Percentiles rank a stretch among this genome's conserved stretches.
Evolutionary conservation across 2,888 invertebrate genomes (phyloP).

Genomic region (Cacoxenus indagator): DNA sequence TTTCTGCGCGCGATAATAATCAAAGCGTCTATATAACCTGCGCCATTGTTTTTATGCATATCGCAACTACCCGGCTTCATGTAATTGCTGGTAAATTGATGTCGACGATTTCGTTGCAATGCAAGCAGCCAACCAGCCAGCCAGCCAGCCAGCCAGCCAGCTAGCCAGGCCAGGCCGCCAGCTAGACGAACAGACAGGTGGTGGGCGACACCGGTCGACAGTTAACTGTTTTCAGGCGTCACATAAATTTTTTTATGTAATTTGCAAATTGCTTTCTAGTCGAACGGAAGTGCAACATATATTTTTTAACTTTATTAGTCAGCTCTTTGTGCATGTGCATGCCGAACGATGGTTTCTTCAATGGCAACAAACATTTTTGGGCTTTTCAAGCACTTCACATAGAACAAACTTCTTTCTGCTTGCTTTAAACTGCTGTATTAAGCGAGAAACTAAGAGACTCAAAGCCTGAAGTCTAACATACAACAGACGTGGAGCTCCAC

Average conservation of each 20-base stretch:
- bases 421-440: too few relatives aligned
- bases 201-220: slow-evolving; percentile 36
- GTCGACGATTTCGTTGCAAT: slow-evolving; percentile 20
- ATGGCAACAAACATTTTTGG: too few relatives aligned
- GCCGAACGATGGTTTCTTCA: not conserved
- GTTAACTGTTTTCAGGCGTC: not conserved
- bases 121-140: not conserved
- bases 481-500: too few relatives aligned
- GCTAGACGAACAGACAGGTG: slow-evolving; percentile 35
- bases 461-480: too few relatives aligned
- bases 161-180: not conserved
- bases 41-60: slow-evolving; percentile 18
- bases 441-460: too few relatives aligned
- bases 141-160: not conserved
- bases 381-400: too few relatives aligned
- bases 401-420: too few relatives aligned
- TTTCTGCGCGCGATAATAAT: slow-evolving; percentile 54
- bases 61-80: slow-evolving; percentile 28
- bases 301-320: slow-evolving; percentile 17
- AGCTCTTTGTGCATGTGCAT: not conserved
- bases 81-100: slow-evolving; percentile 57
- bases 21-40: slow-evolving; percentile 42
- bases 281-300: slow-evolving; percentile 18
- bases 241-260: slow-evolving; percentile 37
- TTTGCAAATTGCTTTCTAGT: slow-evolving; percentile 59